Base-by-base conservation (phyloP, 1,140 invertebrate species). In the Papilio dardanus region DNA sequence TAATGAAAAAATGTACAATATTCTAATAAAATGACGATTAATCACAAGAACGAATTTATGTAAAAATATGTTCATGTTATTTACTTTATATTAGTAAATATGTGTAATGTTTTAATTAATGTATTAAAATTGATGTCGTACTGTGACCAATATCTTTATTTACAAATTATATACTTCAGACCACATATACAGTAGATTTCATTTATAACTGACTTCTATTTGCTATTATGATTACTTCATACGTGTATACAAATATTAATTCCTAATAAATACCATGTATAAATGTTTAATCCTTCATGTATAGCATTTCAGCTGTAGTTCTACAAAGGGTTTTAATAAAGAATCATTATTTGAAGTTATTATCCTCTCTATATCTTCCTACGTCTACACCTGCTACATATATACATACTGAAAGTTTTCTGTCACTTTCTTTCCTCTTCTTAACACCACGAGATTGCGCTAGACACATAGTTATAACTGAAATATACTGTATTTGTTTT, bases 51-150 rank as follows among this genome's bases (percentile, higher is more conserved):
- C 5, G 42, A 5, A 6, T 16, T 71, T 50, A 71, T 30, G 28
- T 30, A 71, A 30, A 28, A 71, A 71, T 16, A 71, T 71, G 12
- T 71, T n/a, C n/a, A 46, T 19, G 19, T 19, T n/a, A 46, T 19
- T 46, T 46, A 42, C 7, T 10, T 21, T 46, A 30, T 71, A 19
- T 46, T 71, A 50, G 46, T 50, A 50, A 8, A 54, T 54, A 73
- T 54, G 69, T 73, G 28, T 54, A 33, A 46, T 58, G 69, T 54
- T 73, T 46, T 33, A 33, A 31, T 73, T 33, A 68, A 40, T 33
- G 8, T 54, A 54, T 73, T 73, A 30, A 54, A 54, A 50, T 73
- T 33, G 42, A 54, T 73, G 46, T 73, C 69, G 21, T 73, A 33
- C 46, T 73, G 69, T 73, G 42, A 50, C 69, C 69, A 73, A 73